Percentiles rank a stretch among this genome's conserved stretches.
Conservation (phyloP, 2,888 invertebrate species). For the Anarsia innoxiella region DNA sequence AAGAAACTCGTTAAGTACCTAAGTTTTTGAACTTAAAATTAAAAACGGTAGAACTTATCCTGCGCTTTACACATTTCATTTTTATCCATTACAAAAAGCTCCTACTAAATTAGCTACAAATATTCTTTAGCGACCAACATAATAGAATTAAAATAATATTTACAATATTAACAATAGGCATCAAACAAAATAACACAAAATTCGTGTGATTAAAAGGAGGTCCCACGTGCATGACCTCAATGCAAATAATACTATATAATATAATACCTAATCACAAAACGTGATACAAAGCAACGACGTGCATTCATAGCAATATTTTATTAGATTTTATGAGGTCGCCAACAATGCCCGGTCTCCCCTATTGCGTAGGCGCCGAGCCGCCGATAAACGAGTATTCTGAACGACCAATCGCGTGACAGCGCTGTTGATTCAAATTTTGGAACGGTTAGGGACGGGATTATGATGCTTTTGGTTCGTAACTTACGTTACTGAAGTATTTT, state of each 20-base stretch:
- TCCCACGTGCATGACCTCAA: slow-evolving; percentile 1
- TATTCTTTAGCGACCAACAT: too few relatives aligned
- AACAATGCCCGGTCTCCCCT: slow-evolving; percentile 7
- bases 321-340: slow-evolving; percentile 6
- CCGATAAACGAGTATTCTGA: background rate
- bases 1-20: too few relatives aligned
- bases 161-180: background rate
- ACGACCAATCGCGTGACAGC: background rate
- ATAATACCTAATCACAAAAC: slow-evolving; percentile 5
- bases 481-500: too few relatives aligned
- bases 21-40: too few relatives aligned
- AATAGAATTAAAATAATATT: slow-evolving; percentile 1
- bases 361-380: slow-evolving; percentile 8
- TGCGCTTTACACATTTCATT: too few relatives aligned
- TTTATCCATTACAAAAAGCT: too few relatives aligned
- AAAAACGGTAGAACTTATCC: too few relatives aligned
- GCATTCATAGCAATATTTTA: slow-evolving; percentile 5
- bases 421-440: background rate
- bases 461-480: too few relatives aligned
- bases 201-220: background rate
- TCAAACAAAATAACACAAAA: background rate
- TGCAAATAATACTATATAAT: too few relatives aligned
- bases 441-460: too few relatives aligned
- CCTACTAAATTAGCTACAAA: too few relatives aligned
- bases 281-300: background rate